Evolutionary conservation across 1,140 invertebrate genomes (phyloP).

Genomic region (Cotesia chilonis): DNA sequence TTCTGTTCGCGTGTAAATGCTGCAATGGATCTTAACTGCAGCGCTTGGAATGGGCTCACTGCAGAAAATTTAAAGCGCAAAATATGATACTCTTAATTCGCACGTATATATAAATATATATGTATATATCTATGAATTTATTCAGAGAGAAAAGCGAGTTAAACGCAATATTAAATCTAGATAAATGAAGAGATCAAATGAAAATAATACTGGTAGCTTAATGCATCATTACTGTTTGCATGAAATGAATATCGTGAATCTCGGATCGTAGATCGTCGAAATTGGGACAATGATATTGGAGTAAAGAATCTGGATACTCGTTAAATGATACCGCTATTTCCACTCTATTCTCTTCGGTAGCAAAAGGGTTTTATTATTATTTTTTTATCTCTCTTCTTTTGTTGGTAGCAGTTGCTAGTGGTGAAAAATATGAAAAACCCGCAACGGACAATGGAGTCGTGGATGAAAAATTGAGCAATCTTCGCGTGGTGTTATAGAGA

Average conservation of each 20-base stretch:
- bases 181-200: conserved; percentile 13
- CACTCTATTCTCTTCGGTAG: background rate
- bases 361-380: conserved; percentile 14
- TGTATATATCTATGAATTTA: background rate
- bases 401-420: background rate
- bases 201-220: conserved; percentile 3
- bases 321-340: background rate
- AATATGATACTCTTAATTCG: background rate
- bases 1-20: background rate
- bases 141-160: no score
- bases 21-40: conserved; percentile 15
- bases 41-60: conserved; percentile 12
- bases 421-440: conserved; percentile 13
- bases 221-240: conserved; percentile 1
- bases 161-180: no score
- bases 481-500: conserved; percentile 14
- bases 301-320: conserved; percentile 12
- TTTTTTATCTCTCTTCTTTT: conserved; percentile 9
- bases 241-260: conserved; percentile 3
- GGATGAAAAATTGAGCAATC: conserved; percentile 41
- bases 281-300: conserved; percentile 25
- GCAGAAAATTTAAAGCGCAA: background rate
- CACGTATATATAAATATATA: background rate
- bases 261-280: background rate
- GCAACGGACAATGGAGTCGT: conserved; percentile 28